Conservation (phyloP, 2,888 invertebrate species). For the Meteorus colon region DNA sequence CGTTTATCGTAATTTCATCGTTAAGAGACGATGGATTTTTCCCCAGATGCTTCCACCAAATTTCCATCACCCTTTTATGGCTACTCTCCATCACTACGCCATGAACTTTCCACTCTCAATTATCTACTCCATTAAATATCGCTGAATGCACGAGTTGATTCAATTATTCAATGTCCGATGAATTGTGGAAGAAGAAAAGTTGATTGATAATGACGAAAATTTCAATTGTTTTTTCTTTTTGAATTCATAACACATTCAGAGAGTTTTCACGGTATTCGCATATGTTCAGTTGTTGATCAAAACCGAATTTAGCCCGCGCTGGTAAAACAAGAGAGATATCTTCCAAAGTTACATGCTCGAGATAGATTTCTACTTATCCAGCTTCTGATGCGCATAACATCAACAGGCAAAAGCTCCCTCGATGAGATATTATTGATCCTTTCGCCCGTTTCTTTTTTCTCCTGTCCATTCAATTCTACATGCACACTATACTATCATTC, state of each 20-base stretch:
- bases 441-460: neutral
- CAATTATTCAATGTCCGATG: neutral
- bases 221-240: neutral
- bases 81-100: neutral
- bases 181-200: neutral
- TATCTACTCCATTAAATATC: neutral
- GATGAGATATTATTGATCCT: neutral
- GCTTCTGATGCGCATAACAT: neutral
- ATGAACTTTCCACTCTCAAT: neutral
- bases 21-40: slow-evolving; percentile 33
- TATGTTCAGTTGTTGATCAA: neutral
- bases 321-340: neutral
- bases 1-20: slow-evolving; percentile 58
- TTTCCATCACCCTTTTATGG: neutral
- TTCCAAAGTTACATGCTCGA: neutral
- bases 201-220: neutral
- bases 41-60: neutral
- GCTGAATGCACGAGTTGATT: neutral
- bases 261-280: too few species aligned
- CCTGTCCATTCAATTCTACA: neutral
- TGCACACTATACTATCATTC: neutral
- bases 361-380: neutral
- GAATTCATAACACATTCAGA: neutral
- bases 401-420: neutral
- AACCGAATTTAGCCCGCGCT: neutral